Conservation (phyloP, 2,113 vertebrate species). For the Addax nasomaculatus region DNA sequence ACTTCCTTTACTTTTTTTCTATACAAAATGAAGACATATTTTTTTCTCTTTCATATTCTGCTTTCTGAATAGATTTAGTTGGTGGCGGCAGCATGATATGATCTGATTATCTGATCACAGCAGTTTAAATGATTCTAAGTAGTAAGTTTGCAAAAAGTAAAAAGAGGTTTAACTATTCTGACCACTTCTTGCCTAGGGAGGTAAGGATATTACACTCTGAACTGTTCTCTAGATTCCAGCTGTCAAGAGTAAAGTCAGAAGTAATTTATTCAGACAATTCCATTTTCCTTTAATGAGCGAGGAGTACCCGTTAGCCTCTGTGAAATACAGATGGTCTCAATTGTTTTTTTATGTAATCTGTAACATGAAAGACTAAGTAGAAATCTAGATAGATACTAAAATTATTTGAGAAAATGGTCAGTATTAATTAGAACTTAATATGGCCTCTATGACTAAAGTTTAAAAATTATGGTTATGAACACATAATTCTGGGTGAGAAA, state of each 20-base stretch:
- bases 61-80: neutral
- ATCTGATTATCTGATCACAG: neutral
- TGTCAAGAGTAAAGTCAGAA: neutral
- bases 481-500: conserved; percentile 23
- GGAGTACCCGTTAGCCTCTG: neutral
- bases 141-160: neutral
- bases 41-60: neutral
- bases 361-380: neutral
- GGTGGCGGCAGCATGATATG: neutral
- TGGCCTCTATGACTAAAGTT: neutral
- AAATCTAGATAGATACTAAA: conserved; percentile 6
- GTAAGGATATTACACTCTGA: neutral
- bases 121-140: neutral
- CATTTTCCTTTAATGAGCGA: neutral
- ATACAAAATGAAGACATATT: neutral
- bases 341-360: neutral
- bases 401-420: neutral
- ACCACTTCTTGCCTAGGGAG: neutral
- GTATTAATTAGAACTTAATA: neutral
- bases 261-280: conserved; percentile 21
- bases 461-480: neutral
- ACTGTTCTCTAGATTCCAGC: neutral
- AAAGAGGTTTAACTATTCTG: neutral
- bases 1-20: neutral
- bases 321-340: neutral